Evolutionary conservation across 2,113 vertebrate genomes (phyloP), one percentile per base, ranked within the genome.

Genomic region (Semnornis frantzii): DNA sequence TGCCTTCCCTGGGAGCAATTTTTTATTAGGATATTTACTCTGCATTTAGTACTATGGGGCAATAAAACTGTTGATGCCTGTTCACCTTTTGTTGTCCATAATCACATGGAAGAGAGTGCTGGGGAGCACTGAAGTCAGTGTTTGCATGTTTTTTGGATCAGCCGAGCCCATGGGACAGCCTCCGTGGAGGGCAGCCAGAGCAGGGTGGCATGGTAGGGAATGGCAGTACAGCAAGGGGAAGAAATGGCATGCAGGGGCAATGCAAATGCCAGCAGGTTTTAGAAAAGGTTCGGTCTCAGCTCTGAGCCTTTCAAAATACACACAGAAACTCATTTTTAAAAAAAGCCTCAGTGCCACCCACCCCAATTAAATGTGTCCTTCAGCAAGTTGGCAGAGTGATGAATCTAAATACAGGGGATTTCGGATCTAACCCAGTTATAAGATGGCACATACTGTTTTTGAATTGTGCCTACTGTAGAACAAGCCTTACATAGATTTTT

Each of bases 121-220:
- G 33, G 34, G 24, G 28, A 18, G 9, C 0, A 1, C n/a, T 21
- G 71, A 28, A 62, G 13, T 31, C 12, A 3, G 16, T 2, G 1
- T 68, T n/a, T 57, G 60, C 48, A 58, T 0, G 2, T 68, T 50
- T 66, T 59, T 71, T 23, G 12, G 46, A 8, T 28, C 23, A 64
- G 46, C 30, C 33, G 6, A 78, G 42, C 7, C 71, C 39, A 8
- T 1, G 3, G 62, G 20, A 39, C 48, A 74, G 25, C 10, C 46
- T 4, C n/a, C 1, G 1, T 1, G 12, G 39, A 37, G 57, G 70
- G 58, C 37, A 57, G 54, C 5, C 14, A 1, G 0, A 12, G 42
- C 1, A 0, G 33, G 28, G 6, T 15, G 16, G 6, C 28, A 28
- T 70, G 57, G n/a, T 15, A 24, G 39, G 64, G 48, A 82, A n/a